These are phyloP conservation scores for Balaeniceps rex DNA, from an alignment of 2,113 vertebrate species.

Conservation along the genomic window DNA sequence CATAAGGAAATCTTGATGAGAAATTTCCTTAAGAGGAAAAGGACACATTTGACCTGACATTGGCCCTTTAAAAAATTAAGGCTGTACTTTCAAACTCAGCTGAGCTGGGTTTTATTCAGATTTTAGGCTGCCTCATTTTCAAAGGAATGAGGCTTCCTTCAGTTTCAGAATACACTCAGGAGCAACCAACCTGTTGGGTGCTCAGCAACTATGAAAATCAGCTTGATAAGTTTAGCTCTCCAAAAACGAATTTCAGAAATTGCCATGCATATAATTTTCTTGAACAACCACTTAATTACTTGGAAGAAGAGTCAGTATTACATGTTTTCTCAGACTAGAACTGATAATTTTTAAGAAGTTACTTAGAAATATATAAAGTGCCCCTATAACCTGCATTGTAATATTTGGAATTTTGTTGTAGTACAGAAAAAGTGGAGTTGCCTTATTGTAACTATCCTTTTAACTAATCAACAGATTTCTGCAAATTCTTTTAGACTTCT, in stretches of 20 bases:
- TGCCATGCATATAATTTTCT: neutral
- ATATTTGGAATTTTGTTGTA: neutral
- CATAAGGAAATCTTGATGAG: neutral
- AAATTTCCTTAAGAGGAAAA: neutral
- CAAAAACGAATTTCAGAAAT: neutral
- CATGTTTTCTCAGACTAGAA: neutral
- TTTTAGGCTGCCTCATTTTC: neutral
- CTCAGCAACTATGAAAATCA: neutral
- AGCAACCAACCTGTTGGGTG: neutral
- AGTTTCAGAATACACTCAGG: neutral
- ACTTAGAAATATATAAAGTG: neutral
- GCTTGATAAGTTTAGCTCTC: neutral
- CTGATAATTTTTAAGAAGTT: neutral
- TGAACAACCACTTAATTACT: neutral
- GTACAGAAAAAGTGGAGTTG: neutral
- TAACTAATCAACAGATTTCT: neutral
- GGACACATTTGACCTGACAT: neutral
- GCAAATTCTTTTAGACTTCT: neutral
- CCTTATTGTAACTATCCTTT: neutral
- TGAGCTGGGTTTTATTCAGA: neutral
- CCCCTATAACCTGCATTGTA: neutral
- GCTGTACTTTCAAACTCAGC: neutral
- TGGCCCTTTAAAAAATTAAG: neutral
- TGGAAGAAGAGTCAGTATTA: neutral
- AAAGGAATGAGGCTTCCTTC: neutral